Conservation (phyloP, 2,797 vertebrate genomes). For the Gadopsis marmoratus region DNA sequence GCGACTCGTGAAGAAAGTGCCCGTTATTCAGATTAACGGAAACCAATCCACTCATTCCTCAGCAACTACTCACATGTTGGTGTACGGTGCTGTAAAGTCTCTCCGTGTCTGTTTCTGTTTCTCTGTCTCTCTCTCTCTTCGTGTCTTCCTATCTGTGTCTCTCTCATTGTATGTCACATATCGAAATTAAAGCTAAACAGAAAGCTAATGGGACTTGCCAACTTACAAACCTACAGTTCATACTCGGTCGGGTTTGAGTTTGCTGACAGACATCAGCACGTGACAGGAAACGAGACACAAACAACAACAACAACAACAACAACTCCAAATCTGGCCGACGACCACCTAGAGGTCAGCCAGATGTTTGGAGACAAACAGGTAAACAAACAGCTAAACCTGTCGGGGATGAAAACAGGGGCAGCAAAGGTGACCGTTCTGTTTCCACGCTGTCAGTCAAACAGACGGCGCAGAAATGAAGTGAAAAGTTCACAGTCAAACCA, state of each 20-base stretch:
- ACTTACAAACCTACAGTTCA: background rate
- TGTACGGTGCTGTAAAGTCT: no score
- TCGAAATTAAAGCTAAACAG: background rate
- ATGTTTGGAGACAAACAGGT: background rate
- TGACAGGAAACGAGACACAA: background rate
- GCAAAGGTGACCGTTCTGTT: background rate
- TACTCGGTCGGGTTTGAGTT: background rate
- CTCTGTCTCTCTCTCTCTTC: no score
- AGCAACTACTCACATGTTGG: no score
- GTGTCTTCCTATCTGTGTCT: no score
- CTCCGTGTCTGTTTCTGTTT: no score
- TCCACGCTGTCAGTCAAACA: constrained; percentile 13
- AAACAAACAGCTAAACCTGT: background rate
- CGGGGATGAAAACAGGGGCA: background rate
- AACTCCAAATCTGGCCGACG: background rate
- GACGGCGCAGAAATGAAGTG: background rate
- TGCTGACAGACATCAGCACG: background rate
- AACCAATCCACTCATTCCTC: no score
- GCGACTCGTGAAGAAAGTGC: no score
- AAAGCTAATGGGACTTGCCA: no score
- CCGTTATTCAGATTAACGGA: no score
- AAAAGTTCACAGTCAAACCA: constrained; percentile 51
- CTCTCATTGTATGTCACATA: no score
- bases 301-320: background rate
- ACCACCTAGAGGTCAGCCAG: background rate